Percentiles rank a stretch among this genome's conserved stretches.
These are phyloP conservation scores for Campoplex nolae DNA, from an alignment of 2,888 invertebrate species.

Conservation along the genomic window DNA sequence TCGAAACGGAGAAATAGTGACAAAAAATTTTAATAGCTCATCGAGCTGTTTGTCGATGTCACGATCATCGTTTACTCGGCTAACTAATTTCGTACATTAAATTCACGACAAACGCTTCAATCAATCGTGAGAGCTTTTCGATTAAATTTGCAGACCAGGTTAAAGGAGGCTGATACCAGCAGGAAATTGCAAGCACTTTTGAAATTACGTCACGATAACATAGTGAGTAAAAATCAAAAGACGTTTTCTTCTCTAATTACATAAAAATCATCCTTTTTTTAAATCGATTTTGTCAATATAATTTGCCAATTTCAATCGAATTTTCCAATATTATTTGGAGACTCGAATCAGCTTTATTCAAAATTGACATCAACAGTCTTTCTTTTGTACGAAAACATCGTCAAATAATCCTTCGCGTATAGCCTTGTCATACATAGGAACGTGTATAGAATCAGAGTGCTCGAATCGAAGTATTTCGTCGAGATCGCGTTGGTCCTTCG, in stretches of 20 bases:
- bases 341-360: background rate
- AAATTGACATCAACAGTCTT: background rate
- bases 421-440: slow-evolving; percentile 21
- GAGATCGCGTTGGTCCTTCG: slow-evolving; percentile 38
- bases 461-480: slow-evolving; percentile 22
- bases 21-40: background rate
- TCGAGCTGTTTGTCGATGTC: background rate
- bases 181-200: slow-evolving; percentile 78
- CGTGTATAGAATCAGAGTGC: slow-evolving; percentile 13
- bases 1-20: no score
- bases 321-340: background rate
- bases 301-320: background rate
- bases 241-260: background rate
- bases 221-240: slow-evolving; percentile 75
- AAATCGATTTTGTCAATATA: no score
- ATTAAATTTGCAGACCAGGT: slow-evolving; percentile 73
- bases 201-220: slow-evolving; percentile 79
- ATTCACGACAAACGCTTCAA: background rate
- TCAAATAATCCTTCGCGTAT: background rate
- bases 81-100: background rate
- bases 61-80: background rate
- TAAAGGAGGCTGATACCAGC: slow-evolving; percentile 77
- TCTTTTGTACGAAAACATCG: background rate
- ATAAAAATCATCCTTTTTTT: background rate
- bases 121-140: background rate